Conservation (phyloP, 2,113 vertebrate genomes). For the Sebastes fasciatus region DNA sequence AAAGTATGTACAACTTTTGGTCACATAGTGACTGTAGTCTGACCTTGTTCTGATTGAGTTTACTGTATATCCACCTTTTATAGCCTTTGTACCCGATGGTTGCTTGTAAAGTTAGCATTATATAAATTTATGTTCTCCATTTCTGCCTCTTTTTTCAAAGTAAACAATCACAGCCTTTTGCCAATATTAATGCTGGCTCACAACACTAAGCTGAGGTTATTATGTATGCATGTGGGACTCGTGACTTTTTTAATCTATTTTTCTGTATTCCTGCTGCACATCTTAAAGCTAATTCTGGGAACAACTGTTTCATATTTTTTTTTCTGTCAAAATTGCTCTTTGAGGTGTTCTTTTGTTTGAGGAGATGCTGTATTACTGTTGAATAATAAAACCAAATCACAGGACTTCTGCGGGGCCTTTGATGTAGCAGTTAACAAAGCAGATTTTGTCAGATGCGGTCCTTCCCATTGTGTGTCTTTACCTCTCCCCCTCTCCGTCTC, state of each 20-base stretch:
- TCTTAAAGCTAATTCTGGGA: constrained; percentile 6
- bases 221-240: not conserved
- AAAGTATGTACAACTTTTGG: constrained; percentile 14
- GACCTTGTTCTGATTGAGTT: constrained; percentile 26
- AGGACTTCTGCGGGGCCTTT: constrained; percentile 5
- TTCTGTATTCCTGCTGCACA: not conserved
- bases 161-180: not conserved
- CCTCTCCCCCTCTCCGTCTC: not conserved
- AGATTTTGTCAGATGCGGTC: constrained; percentile 15
- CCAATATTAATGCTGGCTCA: not conserved
- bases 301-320: not conserved
- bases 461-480: constrained; percentile 8
- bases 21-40: no score
- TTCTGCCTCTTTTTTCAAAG: constrained; percentile 1
- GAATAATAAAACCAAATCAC: constrained; percentile 26
- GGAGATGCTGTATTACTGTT: constrained; percentile 7
- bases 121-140: constrained; percentile 10
- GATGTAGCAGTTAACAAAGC: constrained; percentile 25
- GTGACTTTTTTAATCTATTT: not conserved
- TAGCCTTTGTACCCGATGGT: not conserved
- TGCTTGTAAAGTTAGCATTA: not conserved
- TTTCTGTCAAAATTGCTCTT: not conserved
- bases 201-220: not conserved
- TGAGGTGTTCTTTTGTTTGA: constrained; percentile 26
- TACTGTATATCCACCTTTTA: constrained; percentile 24